A percentile compares a stretch with the other conserved stretches of the same genome.
Evolutionary conservation across 2,113 vertebrate genomes (phyloP).

Genomic region (Rhipidura dahli): DNA sequence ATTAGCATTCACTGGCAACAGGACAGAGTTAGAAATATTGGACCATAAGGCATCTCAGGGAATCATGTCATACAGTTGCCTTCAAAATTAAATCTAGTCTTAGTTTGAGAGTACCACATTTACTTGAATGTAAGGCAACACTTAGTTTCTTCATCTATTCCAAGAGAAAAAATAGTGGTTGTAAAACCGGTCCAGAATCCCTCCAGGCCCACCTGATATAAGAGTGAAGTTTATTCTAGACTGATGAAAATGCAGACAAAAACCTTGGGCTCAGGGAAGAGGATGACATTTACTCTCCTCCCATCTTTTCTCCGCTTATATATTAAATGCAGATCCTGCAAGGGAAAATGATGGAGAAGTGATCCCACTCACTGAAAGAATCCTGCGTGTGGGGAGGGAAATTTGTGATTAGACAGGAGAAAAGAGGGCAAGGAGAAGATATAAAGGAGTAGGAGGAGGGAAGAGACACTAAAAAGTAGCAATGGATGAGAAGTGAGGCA

Average conservation of each 20-base stretch:
- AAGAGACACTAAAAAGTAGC: background rate
- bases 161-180: background rate
- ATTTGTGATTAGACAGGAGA: slow-evolving; percentile 21
- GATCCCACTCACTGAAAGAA: slow-evolving; percentile 40
- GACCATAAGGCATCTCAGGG: slow-evolving; percentile 56
- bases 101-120: background rate
- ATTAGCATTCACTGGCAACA: background rate
- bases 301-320: background rate
- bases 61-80: slow-evolving; percentile 53
- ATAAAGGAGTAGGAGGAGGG: slow-evolving; percentile 8
- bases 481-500: background rate
- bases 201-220: background rate
- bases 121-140: background rate
- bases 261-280: background rate
- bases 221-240: background rate
- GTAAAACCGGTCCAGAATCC: background rate
- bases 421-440: slow-evolving; percentile 23
- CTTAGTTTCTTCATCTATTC: background rate
- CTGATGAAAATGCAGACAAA: background rate
- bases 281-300: background rate
- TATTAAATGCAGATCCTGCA: background rate
- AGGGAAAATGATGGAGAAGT: slow-evolving; percentile 20
- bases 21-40: slow-evolving; percentile 21
- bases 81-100: slow-evolving; percentile 18
- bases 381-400: background rate